Evolutionary conservation across 2,113 vertebrate genomes (phyloP).

Genomic region (Felis catus): F.catus_Fca126_mat1.0 CM031415.1:192406501-192407000

Average conservation of each 20-base stretch:
- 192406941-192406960: neutral
- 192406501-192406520: neutral
- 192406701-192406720: neutral
- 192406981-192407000: neutral
- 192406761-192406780: neutral
- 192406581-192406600: neutral
- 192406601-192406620: neutral
- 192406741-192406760: neutral
- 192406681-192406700: neutral
- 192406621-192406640: rapidly evolving
- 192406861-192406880: neutral
- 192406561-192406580: neutral
- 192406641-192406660: too few relatives aligned
- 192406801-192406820: neutral
- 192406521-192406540: neutral
- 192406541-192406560: neutral
- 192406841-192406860: rapidly evolving
- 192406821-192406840: neutral
- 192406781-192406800: neutral
- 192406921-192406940: neutral
- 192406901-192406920: neutral
- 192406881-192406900: neutral
- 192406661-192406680: neutral
- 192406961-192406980: neutral
- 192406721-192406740: neutral